A percentile compares a stretch with the other conserved stretches of the same genome.
Evolutionary conservation across 2,113 vertebrate genomes (phyloP).

Genomic region (Eulacestoma nigropectus): DNA sequence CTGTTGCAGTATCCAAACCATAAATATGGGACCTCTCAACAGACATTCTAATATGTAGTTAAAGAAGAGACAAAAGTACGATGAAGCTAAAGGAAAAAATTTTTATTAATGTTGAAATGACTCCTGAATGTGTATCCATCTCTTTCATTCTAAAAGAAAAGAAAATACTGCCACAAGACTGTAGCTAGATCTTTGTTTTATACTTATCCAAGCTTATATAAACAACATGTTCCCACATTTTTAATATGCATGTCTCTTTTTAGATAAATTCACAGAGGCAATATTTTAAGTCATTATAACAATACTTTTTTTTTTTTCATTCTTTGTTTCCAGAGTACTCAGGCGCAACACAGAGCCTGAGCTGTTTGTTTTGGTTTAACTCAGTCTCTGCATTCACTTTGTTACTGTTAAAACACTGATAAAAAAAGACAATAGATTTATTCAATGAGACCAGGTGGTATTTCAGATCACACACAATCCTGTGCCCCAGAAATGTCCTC

Average conservation of each 20-base stretch:
- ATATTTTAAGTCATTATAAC: neutral
- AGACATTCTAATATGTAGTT: neutral
- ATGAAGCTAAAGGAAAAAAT: neutral
- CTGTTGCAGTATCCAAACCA: neutral
- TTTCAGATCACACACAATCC: neutral
- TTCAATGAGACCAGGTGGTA: neutral
- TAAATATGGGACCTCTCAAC: constrained; percentile 17
- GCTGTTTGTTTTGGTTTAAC: constrained; percentile 2
- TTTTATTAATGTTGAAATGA: neutral
- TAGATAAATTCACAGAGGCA: neutral
- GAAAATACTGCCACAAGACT: neutral
- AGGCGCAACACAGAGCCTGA: neutral
- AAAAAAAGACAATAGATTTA: constrained; percentile 21
- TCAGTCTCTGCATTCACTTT: neutral
- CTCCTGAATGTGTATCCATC: neutral
- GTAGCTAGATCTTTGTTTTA: neutral
- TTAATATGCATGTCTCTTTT: neutral
- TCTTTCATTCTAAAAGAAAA: neutral
- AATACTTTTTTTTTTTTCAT: neutral
- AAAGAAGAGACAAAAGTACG: neutral
- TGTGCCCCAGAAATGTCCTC: neutral
- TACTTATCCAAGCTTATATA: constrained; percentile 4
- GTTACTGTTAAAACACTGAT: neutral
- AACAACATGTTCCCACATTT: neutral
- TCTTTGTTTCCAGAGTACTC: neutral